Percentiles rank a stretch among this genome's conserved stretches.
These are phyloP conservation scores for Asobara japonica DNA, from an alignment of 1,140 invertebrate genomes.

Conservation along the genomic window DNA sequence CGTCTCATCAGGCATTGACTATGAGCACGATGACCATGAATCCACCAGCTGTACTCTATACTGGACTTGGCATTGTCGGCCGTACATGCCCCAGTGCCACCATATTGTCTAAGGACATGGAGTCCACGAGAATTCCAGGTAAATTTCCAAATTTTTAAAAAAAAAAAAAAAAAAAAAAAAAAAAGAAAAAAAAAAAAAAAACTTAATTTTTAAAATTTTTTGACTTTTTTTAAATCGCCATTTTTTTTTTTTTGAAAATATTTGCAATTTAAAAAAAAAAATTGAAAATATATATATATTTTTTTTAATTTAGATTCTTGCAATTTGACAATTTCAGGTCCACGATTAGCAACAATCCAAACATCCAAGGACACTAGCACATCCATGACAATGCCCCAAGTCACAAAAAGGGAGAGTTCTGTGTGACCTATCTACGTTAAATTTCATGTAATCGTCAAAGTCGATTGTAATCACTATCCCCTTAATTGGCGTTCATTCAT, in stretches of 20 bases:
- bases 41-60: constrained; percentile 59
- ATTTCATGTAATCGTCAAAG: not conserved
- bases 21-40: constrained; percentile 60
- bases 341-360: constrained; percentile 53
- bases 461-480: constrained; percentile 8
- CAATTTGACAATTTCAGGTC: too few relatives aligned
- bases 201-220: too few relatives aligned
- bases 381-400: constrained; percentile 54
- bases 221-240: too few relatives aligned
- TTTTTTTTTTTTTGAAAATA: too few relatives aligned
- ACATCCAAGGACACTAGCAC: constrained; percentile 54
- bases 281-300: too few relatives aligned
- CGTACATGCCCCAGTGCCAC: constrained; percentile 54
- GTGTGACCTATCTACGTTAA: constrained; percentile 53
- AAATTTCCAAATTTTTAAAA: too few relatives aligned
- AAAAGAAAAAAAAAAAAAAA: too few relatives aligned
- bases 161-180: too few relatives aligned
- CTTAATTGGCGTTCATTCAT: too few relatives aligned
- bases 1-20: constrained; percentile 52
- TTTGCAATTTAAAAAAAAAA: too few relatives aligned
- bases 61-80: constrained; percentile 50
- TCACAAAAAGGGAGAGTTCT: constrained; percentile 62
- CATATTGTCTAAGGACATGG: constrained; percentile 55
- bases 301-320: too few relatives aligned
- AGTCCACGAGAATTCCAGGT: constrained; percentile 42